Evolutionary conservation across 2,797 vertebrate genomes (phyloP).

Genomic region (Uromys caudimaculatus): DNA sequence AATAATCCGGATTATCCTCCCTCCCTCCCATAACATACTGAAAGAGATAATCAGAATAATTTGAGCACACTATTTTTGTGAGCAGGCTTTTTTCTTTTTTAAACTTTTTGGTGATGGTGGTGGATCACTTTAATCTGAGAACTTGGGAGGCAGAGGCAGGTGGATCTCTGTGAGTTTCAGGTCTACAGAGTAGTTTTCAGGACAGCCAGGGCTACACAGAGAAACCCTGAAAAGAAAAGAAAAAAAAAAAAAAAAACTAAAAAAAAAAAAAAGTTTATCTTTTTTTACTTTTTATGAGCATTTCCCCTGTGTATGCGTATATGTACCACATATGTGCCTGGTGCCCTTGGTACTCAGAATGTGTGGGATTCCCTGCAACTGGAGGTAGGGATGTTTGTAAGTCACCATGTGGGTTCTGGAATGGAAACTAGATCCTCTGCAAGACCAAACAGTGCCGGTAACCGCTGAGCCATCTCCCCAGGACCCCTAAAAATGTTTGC

Average conservation of each 20-base stretch:
- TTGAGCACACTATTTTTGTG: background rate
- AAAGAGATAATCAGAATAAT: conserved; percentile 38
- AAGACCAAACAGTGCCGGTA: background rate
- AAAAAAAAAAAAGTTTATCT: background rate
- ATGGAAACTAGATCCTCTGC: background rate
- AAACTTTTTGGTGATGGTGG: background rate
- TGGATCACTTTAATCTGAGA: background rate
- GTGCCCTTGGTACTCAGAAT: background rate
- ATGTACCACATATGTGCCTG: background rate
- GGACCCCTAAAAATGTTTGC: background rate
- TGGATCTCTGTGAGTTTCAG: background rate
- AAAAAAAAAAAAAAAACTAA: background rate
- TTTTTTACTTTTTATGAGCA: background rate
- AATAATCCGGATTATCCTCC: background rate
- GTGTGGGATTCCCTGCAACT: background rate
- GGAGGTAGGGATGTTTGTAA: background rate
- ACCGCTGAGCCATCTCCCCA: background rate
- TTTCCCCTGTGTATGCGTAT: background rate
- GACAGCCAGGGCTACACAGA: background rate
- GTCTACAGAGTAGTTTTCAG: background rate
- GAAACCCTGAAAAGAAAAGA: background rate
- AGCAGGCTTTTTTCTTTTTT: background rate
- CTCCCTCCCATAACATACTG: background rate
- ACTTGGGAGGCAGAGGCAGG: background rate
- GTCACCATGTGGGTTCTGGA: background rate